Conservation (phyloP, 2,888 invertebrate species). For the Zygogramma bicolorata region DNA sequence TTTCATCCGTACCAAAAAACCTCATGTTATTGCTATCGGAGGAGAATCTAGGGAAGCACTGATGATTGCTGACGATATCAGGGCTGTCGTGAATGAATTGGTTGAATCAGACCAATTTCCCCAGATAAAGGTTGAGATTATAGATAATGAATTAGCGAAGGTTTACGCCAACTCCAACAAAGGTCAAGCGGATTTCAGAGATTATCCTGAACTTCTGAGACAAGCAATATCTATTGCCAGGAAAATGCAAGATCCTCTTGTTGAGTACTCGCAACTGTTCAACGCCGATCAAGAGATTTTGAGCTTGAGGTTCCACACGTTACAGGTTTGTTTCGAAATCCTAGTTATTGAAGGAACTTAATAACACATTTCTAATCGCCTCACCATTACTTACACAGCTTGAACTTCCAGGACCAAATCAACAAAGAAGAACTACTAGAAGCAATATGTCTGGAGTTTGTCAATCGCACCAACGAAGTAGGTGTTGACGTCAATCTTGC, state of each 20-base stretch:
- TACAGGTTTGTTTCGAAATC: slow-evolving; percentile 71
- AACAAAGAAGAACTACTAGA: slow-evolving; percentile 88
- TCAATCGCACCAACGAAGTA: slow-evolving; percentile 97
- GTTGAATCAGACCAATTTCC: slow-evolving; percentile 90
- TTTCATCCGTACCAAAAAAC: slow-evolving; percentile 91
- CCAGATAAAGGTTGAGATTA: slow-evolving; percentile 87
- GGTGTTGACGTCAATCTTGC: slow-evolving; percentile 97
- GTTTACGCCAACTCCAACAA: slow-evolving; percentile 93
- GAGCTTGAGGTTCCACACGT: slow-evolving; percentile 90
- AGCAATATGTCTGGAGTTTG: slow-evolving; percentile 88
- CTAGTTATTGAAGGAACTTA: too few relatives aligned
- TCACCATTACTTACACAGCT: too few relatives aligned
- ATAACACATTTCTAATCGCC: too few relatives aligned
- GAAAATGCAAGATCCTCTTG: slow-evolving; percentile 92
- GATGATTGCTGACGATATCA: slow-evolving; percentile 83
- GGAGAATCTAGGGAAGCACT: slow-evolving; percentile 92
- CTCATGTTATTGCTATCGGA: slow-evolving; percentile 85
- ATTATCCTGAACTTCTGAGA: slow-evolving; percentile 90
- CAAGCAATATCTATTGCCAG: slow-evolving; percentile 95
- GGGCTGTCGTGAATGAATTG: slow-evolving; percentile 79
- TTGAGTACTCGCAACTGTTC: slow-evolving; percentile 96
- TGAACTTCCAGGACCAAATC: slow-evolving; percentile 75
- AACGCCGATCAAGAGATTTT: slow-evolving; percentile 97
- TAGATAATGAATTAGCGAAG: slow-evolving; percentile 94
- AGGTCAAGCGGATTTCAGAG: slow-evolving; percentile 86